These are phyloP conservation scores for Hydrophis major DNA, from an alignment of 2,797 vertebrate species.

Conservation along the genomic window DNA sequence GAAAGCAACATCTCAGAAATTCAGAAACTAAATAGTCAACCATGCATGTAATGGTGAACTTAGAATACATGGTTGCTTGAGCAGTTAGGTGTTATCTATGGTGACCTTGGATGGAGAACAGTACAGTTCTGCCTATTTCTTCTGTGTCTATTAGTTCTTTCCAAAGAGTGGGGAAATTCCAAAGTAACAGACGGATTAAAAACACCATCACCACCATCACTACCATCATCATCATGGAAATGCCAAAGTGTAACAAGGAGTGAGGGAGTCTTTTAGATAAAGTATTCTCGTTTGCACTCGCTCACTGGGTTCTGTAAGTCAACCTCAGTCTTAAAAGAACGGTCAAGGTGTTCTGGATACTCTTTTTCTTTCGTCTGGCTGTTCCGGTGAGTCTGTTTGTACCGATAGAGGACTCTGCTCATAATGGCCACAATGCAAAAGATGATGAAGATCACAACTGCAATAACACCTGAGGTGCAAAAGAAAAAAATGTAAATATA, in stretches of 20 bases:
- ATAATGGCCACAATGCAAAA: constrained; percentile 85
- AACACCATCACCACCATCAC: constrained; percentile 9
- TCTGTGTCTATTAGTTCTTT: constrained; percentile 51
- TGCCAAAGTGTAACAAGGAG: constrained; percentile 46
- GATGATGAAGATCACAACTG: constrained; percentile 89
- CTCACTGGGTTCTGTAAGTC: constrained; percentile 88
- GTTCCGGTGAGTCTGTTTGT: constrained; percentile 78
- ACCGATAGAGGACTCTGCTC: constrained; percentile 87
- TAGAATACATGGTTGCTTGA: constrained; percentile 38
- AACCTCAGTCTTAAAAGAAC: constrained; percentile 77
- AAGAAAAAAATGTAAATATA: background rate
- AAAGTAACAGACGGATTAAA: constrained; percentile 22
- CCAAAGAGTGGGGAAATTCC: constrained; percentile 42
- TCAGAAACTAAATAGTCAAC: constrained; percentile 44
- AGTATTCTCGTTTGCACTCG: constrained; percentile 94
- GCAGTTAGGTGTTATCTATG: constrained; percentile 43
- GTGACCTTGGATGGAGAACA: constrained; percentile 49
- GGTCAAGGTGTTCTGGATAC: constrained; percentile 82
- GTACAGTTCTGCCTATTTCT: constrained; percentile 53
- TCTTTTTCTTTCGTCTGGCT: constrained; percentile 82
- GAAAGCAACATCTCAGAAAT: constrained; percentile 46
- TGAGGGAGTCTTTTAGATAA: constrained; percentile 81
- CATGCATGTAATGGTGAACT: constrained; percentile 43
- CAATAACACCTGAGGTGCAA: constrained; percentile 83
- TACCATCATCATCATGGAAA: constrained; percentile 19